These are phyloP conservation scores for Chauna torquata DNA, from an alignment of 2,113 vertebrate genomes.

Conservation along the genomic window DNA sequence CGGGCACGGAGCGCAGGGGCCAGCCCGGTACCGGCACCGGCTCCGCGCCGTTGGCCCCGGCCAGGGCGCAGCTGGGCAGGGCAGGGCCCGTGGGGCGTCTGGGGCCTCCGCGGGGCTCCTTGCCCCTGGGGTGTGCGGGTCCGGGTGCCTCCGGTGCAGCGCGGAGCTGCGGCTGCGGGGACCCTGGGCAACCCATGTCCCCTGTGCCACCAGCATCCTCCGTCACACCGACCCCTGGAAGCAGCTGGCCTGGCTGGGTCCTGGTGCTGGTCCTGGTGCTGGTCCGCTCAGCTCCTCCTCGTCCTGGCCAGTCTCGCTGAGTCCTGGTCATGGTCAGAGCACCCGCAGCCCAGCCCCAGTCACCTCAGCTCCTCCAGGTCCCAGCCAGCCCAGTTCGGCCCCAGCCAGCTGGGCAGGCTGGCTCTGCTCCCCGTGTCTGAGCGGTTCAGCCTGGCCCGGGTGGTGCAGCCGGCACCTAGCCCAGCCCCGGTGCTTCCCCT, in stretches of 20 bases:
- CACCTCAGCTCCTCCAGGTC: neutral
- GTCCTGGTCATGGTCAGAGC: neutral
- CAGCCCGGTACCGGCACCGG: neutral
- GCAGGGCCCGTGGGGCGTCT: neutral
- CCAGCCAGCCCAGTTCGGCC: neutral
- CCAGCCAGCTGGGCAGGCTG: neutral
- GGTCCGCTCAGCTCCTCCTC: neutral
- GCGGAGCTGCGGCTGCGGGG: neutral
- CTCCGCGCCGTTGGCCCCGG: too few species aligned
- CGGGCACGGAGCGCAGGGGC: neutral
- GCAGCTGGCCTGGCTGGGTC: neutral
- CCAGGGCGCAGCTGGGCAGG: neutral
- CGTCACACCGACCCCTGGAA: neutral
- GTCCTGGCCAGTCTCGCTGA: neutral
- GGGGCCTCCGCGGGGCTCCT: neutral
- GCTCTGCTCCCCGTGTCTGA: rapidly evolving
- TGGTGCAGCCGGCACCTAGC: neutral
- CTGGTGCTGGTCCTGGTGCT: neutral
- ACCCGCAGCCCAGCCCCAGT: too few species aligned
- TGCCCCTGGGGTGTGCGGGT: neutral
- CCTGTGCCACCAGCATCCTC: neutral
- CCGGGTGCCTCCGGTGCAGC: rapidly evolving
- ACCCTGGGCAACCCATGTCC: neutral
- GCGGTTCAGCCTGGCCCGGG: neutral
- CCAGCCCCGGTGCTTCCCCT: neutral